Evolutionary conservation across 1,140 invertebrate species (phyloP), one percentile per base, ranked within the genome.

Genomic region (Orchestia grillus): DNA sequence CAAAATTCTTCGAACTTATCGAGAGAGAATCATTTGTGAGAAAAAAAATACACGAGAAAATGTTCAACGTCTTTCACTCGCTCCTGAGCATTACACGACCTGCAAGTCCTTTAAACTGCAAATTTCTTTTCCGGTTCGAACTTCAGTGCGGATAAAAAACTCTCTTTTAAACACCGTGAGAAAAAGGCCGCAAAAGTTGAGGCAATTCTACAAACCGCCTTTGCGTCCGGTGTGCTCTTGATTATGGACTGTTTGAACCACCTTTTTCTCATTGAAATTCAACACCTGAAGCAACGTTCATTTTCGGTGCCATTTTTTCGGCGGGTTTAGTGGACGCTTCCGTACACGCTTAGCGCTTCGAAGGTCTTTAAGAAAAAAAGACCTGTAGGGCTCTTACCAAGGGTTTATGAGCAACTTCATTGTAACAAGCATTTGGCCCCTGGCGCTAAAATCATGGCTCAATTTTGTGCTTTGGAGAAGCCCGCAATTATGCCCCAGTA

Each of bases 231-330:
- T 77, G 62, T 77, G 62, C 62, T 77, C 62, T 77, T 77, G 62
- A 77, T 77, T 77, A 77, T 77, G 62, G 62, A 77, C 62, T 77
- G 62, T 77, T 77, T 77, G 62, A 77, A 77, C 62, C 62, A 15
- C 62, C 62, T 77, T 77, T 77, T 77, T 77, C 62, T 77, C 62
- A 77, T 77, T 77, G 62, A 77, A 77, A 77, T 77, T 77, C 62
- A 77, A 77, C 62, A 77, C 62, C 62, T 77, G 11, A 77, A 77
- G 62, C 62, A 77, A 77, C 62, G 62, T 77, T 77, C 62, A 77
- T 77, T 77, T 77, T 77, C 28, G 28, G 62, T 15, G 62, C 62
- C 62, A 77, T 77, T 77, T 77, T 77, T 77, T 77, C 15, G 11
- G 11, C 62, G 28, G 62, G 47, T 53, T 53, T 53, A 53, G 47